A percentile compares a stretch with the other conserved stretches of the same genome.
Conservation (phyloP, 2,113 vertebrate species). For the Corythornis madagascariensis region DNA sequence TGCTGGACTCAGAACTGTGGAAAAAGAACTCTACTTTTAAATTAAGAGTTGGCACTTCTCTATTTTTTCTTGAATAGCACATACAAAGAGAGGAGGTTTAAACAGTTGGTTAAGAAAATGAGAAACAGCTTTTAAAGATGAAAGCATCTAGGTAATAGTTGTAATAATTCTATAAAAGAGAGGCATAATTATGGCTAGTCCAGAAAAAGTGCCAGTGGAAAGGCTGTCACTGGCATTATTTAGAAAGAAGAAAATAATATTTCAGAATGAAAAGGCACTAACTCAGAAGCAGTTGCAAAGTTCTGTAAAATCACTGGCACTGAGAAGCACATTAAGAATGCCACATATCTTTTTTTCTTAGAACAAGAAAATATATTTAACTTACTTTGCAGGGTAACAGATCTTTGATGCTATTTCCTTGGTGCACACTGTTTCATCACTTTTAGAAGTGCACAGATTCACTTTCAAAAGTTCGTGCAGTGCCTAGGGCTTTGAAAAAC, state of each 20-base stretch:
- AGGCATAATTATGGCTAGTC: not conserved
- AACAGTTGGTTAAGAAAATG: not conserved
- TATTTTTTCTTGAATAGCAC: not conserved
- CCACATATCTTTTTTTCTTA: not conserved
- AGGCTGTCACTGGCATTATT: not conserved
- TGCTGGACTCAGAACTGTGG: not conserved
- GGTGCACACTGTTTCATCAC: not conserved
- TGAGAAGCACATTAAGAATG: not conserved
- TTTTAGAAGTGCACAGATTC: not conserved
- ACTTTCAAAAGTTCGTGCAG: not conserved
- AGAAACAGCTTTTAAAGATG: not conserved
- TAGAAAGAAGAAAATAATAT: not conserved
- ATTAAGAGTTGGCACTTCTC: not conserved
- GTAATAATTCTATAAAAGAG: not conserved
- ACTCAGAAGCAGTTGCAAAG: not conserved
- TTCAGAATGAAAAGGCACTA: not conserved
- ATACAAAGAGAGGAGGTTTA: not conserved
- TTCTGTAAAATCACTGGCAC: conserved; percentile 5
- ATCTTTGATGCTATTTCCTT: not conserved
- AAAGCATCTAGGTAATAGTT: not conserved
- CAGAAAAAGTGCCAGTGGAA: not conserved
- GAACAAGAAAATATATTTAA: conserved; percentile 22
- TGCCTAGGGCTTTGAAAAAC: not conserved
- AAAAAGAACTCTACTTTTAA: not conserved
- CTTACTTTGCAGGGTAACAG: not conserved